Base-by-base conservation (phyloP, 2,113 vertebrate species). In the Aphyosemion australe region DNA sequence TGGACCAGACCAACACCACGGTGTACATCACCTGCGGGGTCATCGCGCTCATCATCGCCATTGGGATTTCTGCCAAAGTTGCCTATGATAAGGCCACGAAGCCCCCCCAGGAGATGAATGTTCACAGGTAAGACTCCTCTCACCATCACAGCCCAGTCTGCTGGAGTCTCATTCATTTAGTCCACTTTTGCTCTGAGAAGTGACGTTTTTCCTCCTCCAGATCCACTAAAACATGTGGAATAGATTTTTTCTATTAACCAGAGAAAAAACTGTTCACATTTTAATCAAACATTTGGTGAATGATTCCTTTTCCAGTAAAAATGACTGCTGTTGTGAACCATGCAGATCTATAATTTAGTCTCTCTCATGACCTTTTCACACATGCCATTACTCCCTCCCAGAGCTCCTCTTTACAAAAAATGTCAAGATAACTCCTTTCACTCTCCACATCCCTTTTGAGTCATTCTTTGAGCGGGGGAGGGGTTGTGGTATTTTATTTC, bases 21-120 rank as follows among this genome's bases (percentile, higher is more conserved):
- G 97, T 99, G 61, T 99, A 98, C 93, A 97, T 99, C 91, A 96
- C 93, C 34, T 99, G 96, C 57, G 97, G 96, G 53, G 96, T 96
- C 74, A 91, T 99, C 39, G 95, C 96, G 85, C 95, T 98, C 72
- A 90, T 99, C 86, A 94, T 99, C 59, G 92, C 96, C 65, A 94
- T 96, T 3, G 96, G 95, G 7, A 95, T 99, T 87, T 95, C 95
- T 12, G 97, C 91, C 49, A 99, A 99, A 91, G 95, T 99, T 84
- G 95, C 97, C 71, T 99, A 99, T 12, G 97, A 99, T 77, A 95
- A 98, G 92, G 96, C 96, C 16, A 97, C 95, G 61, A 94, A 96
- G 49, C 95, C 95, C 0, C 97, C 97, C 1, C 94, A 96, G 94
- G 97, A 99, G 91, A 98, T 99, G 96, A 99, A 99, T 83, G 98